phyloP scores from a whole-genome alignment of 2,797 vertebrate species.

The Ctenopoma kingsleyae region DNA sequence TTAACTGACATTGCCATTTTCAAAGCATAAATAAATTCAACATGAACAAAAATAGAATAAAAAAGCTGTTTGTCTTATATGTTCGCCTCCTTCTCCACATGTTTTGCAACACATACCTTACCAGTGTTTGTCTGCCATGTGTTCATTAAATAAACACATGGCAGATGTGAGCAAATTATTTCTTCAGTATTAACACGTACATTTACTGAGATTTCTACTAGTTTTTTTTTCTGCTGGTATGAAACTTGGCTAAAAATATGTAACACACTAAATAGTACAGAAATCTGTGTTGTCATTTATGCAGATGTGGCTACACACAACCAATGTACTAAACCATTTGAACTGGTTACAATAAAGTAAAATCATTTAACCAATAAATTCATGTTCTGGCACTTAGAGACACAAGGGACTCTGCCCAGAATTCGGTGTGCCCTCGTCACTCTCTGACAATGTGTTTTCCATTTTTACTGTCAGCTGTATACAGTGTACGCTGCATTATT shows the following conservation, averaged over 20 bases:
- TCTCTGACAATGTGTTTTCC: conserved; percentile 58
- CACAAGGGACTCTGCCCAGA: conserved; percentile 34
- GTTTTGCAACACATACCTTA: not conserved
- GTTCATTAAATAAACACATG: conserved; percentile 42
- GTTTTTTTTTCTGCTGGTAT: not conserved
- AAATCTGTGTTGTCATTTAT: conserved; percentile 2
- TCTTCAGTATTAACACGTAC: not conserved
- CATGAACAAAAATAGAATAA: conserved; percentile 29
- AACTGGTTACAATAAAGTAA: conserved; percentile 18
- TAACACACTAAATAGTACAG: not conserved
- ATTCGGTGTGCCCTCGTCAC: conserved; percentile 20
- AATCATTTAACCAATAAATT: conserved; percentile 34
- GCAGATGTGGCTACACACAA: not conserved
- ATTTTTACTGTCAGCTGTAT: conserved; percentile 68
- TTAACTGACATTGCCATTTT: conserved; percentile 29
- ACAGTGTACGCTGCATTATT: conserved; percentile 78
- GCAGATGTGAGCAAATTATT: conserved; percentile 33
- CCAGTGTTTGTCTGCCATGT: conserved; percentile 16
- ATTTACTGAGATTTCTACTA: conserved; percentile 9
- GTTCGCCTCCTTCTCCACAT: conserved; percentile 5
- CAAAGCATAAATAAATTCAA: conserved; percentile 26
- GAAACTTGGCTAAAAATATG: not conserved
- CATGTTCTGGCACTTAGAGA: conserved; percentile 34
- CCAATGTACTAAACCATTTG: not conserved
- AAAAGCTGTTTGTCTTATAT: not conserved